These are phyloP conservation scores for Gobiocypris rarus DNA, from an alignment of 2,113 vertebrate species.

Conservation along the genomic window DNA sequence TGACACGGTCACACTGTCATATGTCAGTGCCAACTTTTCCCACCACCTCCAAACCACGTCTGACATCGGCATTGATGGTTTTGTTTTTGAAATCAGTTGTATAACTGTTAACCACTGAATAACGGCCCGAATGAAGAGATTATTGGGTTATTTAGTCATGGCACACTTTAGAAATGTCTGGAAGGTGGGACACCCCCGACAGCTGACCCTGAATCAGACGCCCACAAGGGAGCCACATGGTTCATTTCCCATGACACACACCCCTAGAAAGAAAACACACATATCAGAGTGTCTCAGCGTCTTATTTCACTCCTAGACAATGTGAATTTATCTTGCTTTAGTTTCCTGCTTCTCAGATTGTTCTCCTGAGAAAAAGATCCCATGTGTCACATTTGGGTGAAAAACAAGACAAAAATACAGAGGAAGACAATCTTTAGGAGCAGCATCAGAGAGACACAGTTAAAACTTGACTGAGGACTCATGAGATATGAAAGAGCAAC, in stretches of 20 bases:
- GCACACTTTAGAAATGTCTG: background rate
- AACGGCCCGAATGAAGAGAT: background rate
- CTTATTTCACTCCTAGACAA: background rate
- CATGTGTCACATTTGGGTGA: background rate
- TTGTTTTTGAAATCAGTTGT: background rate
- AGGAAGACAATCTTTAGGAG: no score
- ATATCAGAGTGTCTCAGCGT: background rate
- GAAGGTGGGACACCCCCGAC: background rate
- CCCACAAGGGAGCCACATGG: background rate
- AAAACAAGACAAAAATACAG: no score
- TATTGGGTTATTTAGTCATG: background rate
- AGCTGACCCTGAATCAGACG: constrained; percentile 5
- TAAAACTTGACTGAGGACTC: no score
- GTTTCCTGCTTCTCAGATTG: background rate
- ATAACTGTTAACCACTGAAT: background rate
- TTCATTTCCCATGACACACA: background rate
- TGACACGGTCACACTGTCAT: no score
- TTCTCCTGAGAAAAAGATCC: background rate
- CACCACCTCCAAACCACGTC: no score
- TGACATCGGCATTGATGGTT: background rate
- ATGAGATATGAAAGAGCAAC: background rate
- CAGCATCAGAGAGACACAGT: no score
- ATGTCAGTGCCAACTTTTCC: no score
- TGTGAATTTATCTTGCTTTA: background rate
- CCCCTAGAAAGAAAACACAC: no score